Evolutionary conservation across 2,113 vertebrate species (phyloP), one percentile per base, ranked within the genome.

Genomic region (Mohoua ochrocephala): DNA sequence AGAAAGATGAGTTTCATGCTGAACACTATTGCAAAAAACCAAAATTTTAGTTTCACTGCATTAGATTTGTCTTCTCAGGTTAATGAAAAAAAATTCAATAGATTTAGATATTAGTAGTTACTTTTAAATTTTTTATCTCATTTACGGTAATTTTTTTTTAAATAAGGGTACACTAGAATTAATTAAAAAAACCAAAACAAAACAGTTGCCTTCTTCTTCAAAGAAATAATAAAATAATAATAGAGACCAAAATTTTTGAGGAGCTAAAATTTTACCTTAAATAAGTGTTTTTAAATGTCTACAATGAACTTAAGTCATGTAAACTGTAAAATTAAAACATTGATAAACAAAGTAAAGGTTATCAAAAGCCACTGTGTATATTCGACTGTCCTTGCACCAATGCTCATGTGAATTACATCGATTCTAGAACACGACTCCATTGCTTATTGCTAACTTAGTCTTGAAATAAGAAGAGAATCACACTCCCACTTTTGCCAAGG

Each of bases 131-230:
- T 54, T 79, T 70, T 20, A 37, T 41, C 27, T 54, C 14, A 6
- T 7, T 68, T 57, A 28, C 41, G 7, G 2, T 42, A 13, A n/a
- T 41, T 7, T 44, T 37, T 22, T 23, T n/a, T 23, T 11, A 44
- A 27, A 24, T n/a, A 47, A 82, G 2, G 0, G 1, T 78, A 33
- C 1, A 35, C 1, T n/a, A 31, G n/a, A 0, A 5, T 42, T 9
- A 44, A 45, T 35, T n/a, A 6, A 4, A 35, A 9, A 5, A 14
- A 41, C 52, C n/a, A 24, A 56, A 45, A 26, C 2, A 3, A 37
- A 77, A 69, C 5, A 53, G 5, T 26, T 53, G 2, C 1, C 59
- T 77, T 71, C 5, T 47, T 87, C 39, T 74, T 39, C 15, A 89
- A 44, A 71, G 3, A 63, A 80, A 27, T 30, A 0, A 45, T 3